Base-by-base conservation (phyloP, 2,797 vertebrate species). In the Rhinichthys osculus region DNA sequence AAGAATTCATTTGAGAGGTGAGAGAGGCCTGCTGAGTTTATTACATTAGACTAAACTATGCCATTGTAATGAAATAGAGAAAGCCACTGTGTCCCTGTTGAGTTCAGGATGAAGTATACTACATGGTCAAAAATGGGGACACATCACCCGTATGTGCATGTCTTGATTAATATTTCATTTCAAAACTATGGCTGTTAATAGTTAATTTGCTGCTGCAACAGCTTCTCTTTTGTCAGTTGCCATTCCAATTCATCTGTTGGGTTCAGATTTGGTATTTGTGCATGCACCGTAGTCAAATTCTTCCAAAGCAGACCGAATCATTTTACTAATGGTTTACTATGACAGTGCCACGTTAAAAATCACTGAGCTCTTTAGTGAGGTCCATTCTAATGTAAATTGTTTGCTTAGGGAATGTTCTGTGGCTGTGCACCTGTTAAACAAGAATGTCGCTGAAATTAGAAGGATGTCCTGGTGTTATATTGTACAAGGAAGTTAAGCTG, bases 41-140 rank as follows among this genome's bases (percentile, higher is more conserved):
- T 83, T 76, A 52, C 8, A 76, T 83, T 83, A 83, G 42, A 30
- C 30, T 76, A 2, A 66, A 76, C 14, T 64, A 64, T 50, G 54
- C 23, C 42, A 50, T 66, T 35, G 3, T 76, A 52, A 76, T 52
- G 21, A 33, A 30, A 52, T 7, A 3, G 21, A 64, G 21, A 83
- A 74, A 27, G 42, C 11, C 27, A 64, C 8, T 13, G 40, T 74
- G 70, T 64, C 19, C 17, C 27, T 50, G 71, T 74, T 47, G 21
- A 83, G 21, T 50, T 74, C 38, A 35, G 27, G 5, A 62, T 73
- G 13, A 62, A 64, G 40, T 11, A 11, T 5, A 7, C 38, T 19
- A 6, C 23, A 17, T 40, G 52, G 52, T 38, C 21, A 59, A 5
- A 64, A 44, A 42, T 78, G 57, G 19, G 57, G 5, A 44, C 16